These are phyloP conservation scores for Apoderus coryli DNA, from an alignment of 2,888 invertebrate genomes.

Conservation along the genomic window DNA sequence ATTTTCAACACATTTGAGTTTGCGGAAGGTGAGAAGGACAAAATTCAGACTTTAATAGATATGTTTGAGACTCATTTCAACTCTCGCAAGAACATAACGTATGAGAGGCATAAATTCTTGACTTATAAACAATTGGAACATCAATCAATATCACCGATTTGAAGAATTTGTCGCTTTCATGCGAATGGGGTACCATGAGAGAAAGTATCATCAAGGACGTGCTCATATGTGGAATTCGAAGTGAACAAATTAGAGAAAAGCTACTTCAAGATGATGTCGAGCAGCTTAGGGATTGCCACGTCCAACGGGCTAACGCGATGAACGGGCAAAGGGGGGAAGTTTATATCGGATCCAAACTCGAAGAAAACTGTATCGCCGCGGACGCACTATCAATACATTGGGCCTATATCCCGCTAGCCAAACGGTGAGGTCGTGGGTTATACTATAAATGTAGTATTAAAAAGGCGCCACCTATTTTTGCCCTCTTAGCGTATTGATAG, in stretches of 20 bases:
- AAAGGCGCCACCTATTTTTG: too few relatives aligned
- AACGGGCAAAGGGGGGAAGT: too few relatives aligned
- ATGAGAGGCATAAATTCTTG: conserved; percentile 12
- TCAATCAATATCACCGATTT: conserved; percentile 14
- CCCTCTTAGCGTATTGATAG: too few relatives aligned
- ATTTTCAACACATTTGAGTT: conserved; percentile 10
- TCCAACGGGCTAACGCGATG: too few relatives aligned
- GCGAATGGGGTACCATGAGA: conserved; percentile 10
- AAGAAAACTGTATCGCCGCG: too few relatives aligned
- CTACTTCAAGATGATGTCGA: conserved; percentile 14
- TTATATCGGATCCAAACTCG: too few relatives aligned
- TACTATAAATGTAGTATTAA: too few relatives aligned
- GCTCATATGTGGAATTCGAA: conserved; percentile 12
- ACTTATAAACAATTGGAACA: conserved; percentile 12
- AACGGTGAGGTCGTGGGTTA: too few relatives aligned
- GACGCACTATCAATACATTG: too few relatives aligned
- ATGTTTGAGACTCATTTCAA: conserved; percentile 11
- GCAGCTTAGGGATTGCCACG: too few relatives aligned
- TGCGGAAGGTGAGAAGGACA: conserved; percentile 5
- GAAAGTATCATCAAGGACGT: conserved; percentile 11
- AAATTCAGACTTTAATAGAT: conserved; percentile 8
- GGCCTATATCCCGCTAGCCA: too few relatives aligned
- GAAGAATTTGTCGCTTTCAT: conserved; percentile 12
- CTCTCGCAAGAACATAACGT: conserved; percentile 14
- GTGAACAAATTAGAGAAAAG: conserved; percentile 12